Base-by-base conservation (phyloP, 2,888 invertebrate genomes). In the Caprella mutica region DNA sequence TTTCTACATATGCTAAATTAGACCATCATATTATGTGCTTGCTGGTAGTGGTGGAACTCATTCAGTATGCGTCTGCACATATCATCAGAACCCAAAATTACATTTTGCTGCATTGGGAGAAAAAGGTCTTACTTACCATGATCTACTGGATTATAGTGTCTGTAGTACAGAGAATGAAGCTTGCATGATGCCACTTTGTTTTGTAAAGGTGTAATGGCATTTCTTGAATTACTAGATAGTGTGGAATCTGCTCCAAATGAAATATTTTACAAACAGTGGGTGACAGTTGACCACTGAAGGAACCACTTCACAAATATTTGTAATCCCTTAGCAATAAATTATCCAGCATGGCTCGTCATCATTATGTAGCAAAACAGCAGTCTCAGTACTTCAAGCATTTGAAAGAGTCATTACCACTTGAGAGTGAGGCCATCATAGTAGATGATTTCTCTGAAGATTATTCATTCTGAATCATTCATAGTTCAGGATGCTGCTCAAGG, bases 131-230 rank as follows among this genome's bases (percentile, higher is more conserved):
- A 4, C 52, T 5, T 51, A 51, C 38, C 29, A 35, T 17, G 35
- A 38, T 51, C 52, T 51, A 33, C 27, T 51, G 35, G 52, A 51
- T 35, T 51, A 51, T 35, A 51, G 52, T 51, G 52, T 51, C 52
- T 51, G 52, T 23, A 51, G 38, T 35, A 35, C 52, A 51, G 52
- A 51, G 38, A 51, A 33, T 33, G 52, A 51, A 23, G 21, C n/a
- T 12, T 51, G 52, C 52, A 51, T 51, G 35, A 38, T 51, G 52
- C 33, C n/a, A 35, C 33, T 35, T 48, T 14, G 19, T 24, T 24
- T 14, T 21, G 43, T 21, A 14, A 35, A 23, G 3, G 48, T 48
- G 48, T 48, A 9, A 26, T 26, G 48, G 27, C 14, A 12, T 48
- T 48, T 48, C 48, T 48, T 35, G 35, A 51, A 23, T 35, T 51